These are phyloP conservation scores for Nasonia longicornis DNA, from an alignment of 1,140 invertebrate genomes.

Conservation along the genomic window DNA sequence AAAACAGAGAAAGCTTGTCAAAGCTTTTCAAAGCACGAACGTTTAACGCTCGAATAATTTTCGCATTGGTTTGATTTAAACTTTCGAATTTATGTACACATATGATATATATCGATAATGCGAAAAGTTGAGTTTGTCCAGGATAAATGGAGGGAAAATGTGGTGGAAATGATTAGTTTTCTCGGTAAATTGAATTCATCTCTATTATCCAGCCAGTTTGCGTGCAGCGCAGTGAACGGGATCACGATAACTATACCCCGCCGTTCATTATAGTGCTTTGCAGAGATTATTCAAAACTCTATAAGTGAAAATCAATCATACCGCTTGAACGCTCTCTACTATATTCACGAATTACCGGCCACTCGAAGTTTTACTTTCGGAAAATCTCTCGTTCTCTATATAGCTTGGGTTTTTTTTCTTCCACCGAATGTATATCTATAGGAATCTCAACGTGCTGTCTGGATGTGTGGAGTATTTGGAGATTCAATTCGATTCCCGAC, in stretches of 20 bases:
- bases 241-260: conserved; percentile 22
- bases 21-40: too few relatives aligned
- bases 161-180: conserved; percentile 46
- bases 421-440: too few relatives aligned
- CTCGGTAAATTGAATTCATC: conserved; percentile 40
- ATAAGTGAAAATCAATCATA: conserved; percentile 23
- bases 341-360: background rate
- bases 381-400: too few relatives aligned
- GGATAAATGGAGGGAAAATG: conserved; percentile 20
- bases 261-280: background rate
- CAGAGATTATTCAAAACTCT: conserved; percentile 20
- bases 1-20: too few relatives aligned
- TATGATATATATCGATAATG: conserved; percentile 14
- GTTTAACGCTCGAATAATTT: background rate
- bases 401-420: too few relatives aligned
- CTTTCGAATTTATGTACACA: background rate
- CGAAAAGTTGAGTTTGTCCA: conserved; percentile 12
- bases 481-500: too few relatives aligned
- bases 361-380: background rate
- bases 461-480: too few relatives aligned
- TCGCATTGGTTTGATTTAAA: background rate
- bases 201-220: conserved; percentile 38
- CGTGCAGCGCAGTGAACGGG: conserved; percentile 20
- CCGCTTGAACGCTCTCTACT: background rate
- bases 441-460: too few relatives aligned